A percentile compares a stretch with the other conserved stretches of the same genome.
phyloP scores from a whole-genome alignment of 2,888 invertebrate genomes.

The Malacosoma neustria region DNA sequence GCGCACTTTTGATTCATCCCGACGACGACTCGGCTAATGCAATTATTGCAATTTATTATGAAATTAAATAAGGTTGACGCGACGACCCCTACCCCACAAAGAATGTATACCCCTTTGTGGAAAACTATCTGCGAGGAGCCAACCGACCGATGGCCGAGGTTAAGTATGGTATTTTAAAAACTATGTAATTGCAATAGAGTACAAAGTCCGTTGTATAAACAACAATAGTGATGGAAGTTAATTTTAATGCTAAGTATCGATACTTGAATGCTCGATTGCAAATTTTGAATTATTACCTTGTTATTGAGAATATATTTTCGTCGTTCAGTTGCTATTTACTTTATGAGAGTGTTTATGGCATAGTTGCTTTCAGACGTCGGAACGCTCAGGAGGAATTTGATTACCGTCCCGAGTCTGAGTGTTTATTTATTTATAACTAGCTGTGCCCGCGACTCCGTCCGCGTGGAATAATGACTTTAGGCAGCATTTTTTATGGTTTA shows the following conservation, averaged over 20 bases:
- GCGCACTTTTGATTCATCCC: slow-evolving; percentile 51
- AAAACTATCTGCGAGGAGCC: slow-evolving; percentile 37
- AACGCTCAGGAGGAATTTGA: too few species aligned
- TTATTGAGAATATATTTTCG: too few species aligned
- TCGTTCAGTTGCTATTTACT: too few species aligned
- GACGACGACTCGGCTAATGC: slow-evolving; percentile 49
- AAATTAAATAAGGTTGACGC: slow-evolving; percentile 68
- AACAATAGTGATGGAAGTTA: not conserved
- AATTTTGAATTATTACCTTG: too few species aligned
- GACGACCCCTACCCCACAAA: slow-evolving; percentile 33
- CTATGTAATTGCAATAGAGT: not conserved
- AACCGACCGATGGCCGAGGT: slow-evolving; percentile 26
- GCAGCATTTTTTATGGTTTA: too few species aligned
- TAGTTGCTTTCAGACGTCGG: too few species aligned
- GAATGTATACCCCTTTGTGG: slow-evolving; percentile 62
- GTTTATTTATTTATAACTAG: too few species aligned
- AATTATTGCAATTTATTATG: slow-evolving; percentile 72
- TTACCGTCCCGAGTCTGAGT: too few species aligned
- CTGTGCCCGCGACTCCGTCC: too few species aligned
- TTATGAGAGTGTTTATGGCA: too few species aligned
- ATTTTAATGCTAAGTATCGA: not conserved
- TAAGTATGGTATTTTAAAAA: not conserved
- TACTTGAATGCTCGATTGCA: too few species aligned
- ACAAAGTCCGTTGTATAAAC: not conserved
- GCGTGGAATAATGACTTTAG: too few species aligned